Base-by-base conservation (phyloP, 2,888 invertebrate genomes). In the Tetragnatha montana region DNA sequence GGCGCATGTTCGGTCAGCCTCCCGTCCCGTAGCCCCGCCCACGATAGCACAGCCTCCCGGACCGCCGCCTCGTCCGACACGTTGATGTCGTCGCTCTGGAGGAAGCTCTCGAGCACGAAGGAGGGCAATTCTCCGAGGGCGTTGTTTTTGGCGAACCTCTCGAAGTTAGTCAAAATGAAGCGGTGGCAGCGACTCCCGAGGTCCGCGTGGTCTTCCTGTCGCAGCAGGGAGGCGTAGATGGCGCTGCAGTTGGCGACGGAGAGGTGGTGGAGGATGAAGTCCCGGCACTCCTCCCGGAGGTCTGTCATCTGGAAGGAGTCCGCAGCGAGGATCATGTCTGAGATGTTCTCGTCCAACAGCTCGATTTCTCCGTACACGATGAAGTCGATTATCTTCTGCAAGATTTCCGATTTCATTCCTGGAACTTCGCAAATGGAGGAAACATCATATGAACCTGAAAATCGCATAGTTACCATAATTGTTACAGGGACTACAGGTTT, bases 321-420 rank as follows among this genome's bases (percentile, higher is more conserved):
- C 21, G 73, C 21, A 12, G 73, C 22, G 1, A 73, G 35, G 22
- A 21, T 73, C 22, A 73, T 8, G 35, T 73, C 73, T 22, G 21
- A 22, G 14, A 73, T 73, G 21, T 73, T 73, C 22, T 73, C 21
- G 22, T 73, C 73, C 17, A 22, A 22, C 6, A 73, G 8, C 14
- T 14, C 22, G 17, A 73, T 73, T 73, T 73, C 35, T 73, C 35
- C 73, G 6, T 73, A 22, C 22, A 73, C 17, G 12, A 35, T 2
- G 35, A 21, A 73, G 22, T 73, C 21, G 10, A 73, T 73, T 8
- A 73, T 73, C 22, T 22, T 14, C 22, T 73, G 73, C 21, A 73
- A 22, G 22, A 73, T 22, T 21, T 73, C 73, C 17, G 73, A 73
- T 73, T 73, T 73, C 22, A 73, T 17, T 73, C 73, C 73, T 22